These are phyloP conservation scores for Drosophila phalerata DNA, from an alignment of 2,888 invertebrate species.

Conservation along the genomic window DNA sequence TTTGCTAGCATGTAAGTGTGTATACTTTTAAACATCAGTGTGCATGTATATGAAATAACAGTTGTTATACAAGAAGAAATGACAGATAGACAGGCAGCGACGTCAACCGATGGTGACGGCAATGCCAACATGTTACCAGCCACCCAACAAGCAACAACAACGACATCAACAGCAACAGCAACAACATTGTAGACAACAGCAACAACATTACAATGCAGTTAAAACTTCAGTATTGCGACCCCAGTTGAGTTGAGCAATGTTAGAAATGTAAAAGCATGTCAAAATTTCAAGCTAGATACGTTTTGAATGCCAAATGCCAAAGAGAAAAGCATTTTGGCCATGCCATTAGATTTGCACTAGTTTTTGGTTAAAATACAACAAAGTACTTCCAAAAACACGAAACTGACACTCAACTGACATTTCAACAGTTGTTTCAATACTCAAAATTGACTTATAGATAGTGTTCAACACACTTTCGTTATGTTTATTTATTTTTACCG, in stretches of 20 bases:
- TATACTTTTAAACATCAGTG: constrained; percentile 15
- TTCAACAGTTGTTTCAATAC: constrained; percentile 10
- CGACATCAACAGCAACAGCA: constrained; percentile 21
- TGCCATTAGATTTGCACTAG: constrained; percentile 31
- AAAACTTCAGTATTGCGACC: constrained; percentile 51
- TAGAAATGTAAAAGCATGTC: constrained; percentile 79
- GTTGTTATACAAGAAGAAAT: constrained; percentile 67
- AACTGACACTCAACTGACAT: constrained; percentile 2
- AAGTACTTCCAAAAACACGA: not conserved
- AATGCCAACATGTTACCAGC: constrained; percentile 50
- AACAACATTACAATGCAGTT: constrained; percentile 25
- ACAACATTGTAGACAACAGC: constrained; percentile 6
- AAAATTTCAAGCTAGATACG: constrained; percentile 61
- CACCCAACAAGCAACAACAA: constrained; percentile 35
- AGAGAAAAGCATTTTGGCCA: constrained; percentile 32
- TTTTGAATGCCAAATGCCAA: constrained; percentile 61
- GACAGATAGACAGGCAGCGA: constrained; percentile 59
- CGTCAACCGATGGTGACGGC: constrained; percentile 40
- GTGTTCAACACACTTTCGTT: not conserved
- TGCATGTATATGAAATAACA: constrained; percentile 42
- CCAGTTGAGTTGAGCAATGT: constrained; percentile 43
- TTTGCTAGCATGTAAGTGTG: constrained; percentile 5
- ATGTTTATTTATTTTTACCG: constrained; percentile 8
- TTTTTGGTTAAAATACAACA: not conserved
- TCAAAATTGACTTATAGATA: constrained; percentile 12